phyloP scores from a whole-genome alignment of 2,797 vertebrate genomes.

The Enteromius radiatus region DNA sequence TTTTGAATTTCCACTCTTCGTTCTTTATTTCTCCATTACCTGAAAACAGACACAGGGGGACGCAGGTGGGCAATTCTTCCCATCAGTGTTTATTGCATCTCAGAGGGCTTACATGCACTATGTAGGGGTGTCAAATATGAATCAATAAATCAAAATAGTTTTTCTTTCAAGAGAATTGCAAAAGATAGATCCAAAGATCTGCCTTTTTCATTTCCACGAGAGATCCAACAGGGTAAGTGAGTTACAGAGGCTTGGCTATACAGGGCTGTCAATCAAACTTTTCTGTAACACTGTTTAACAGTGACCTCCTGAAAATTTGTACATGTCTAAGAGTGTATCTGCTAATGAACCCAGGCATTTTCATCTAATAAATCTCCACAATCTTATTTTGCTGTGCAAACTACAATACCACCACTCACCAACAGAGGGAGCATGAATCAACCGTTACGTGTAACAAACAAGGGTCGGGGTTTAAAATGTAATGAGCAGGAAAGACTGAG shows the following conservation, averaged over 20 bases:
- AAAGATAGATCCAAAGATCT: conserved; percentile 87
- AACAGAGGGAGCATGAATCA: conserved; percentile 77
- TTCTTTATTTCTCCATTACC: neutral
- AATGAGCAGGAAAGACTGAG: conserved; percentile 16
- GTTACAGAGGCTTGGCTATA: conserved; percentile 70
- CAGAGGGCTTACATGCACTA: conserved; percentile 97
- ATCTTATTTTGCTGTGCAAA: conserved; percentile 63
- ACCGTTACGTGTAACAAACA: conserved; percentile 67
- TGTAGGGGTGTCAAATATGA: conserved; percentile 81
- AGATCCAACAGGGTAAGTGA: conserved; percentile 74
- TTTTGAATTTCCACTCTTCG: neutral
- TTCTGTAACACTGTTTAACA: conserved; percentile 85
- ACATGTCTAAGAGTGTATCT: conserved; percentile 57
- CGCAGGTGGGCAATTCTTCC: conserved; percentile 74
- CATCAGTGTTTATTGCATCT: conserved; percentile 99
- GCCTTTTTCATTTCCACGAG: conserved; percentile 78
- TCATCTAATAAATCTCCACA: conserved; percentile 3
- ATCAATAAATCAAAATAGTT: conserved; percentile 85
- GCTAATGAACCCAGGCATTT: conserved; percentile 44
- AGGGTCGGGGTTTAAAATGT: conserved; percentile 42
- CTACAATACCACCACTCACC: conserved; percentile 71
- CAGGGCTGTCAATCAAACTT: conserved; percentile 78
- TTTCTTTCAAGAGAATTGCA: conserved; percentile 80
- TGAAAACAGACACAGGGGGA: conserved; percentile 19
- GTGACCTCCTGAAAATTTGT: conserved; percentile 80